Base-by-base conservation (phyloP, 1,140 invertebrate genomes). In the Drosophila dunni region DNA sequence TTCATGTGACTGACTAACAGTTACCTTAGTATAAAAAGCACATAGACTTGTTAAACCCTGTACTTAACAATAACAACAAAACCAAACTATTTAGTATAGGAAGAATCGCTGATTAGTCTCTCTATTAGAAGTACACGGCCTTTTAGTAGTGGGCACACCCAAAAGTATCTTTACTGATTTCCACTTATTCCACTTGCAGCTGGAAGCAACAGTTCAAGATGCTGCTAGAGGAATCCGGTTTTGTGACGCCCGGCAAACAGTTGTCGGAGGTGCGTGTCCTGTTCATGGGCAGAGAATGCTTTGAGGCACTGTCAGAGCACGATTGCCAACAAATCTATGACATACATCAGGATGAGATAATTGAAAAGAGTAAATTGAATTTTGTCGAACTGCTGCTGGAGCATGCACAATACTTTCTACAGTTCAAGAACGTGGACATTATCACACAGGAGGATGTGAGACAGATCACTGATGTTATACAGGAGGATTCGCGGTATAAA, bases 291-390 rank as follows among this genome's bases (percentile, higher is more conserved):
- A 94, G 98, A 33, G 98, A 99, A 92, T 98, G 98, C 90, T 99
- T 98, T 92, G 97, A 98, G 92, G 96, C 96, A 0, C 93, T 99
- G 20, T 96, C 97, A 0, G 97, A 98, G 88, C 94, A 96, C 51
- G 98, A 99, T 91, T 97, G 98, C 86, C 96, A 97, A 88, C 94
- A 97, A 81, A 98, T 99, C 81, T 99, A 99, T 93, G 97, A 99
- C 79, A 95, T 97, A 68, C 98, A 99, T 93, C 98, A 99, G 93
- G 95, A 96, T 78, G 97, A 98, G 91, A 96, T 99, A 54, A 97
- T 97, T 88, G 95, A 97, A 82, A 95, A 96, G 88, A 97, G 98
- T 33, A 97, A 98, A 92, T 95, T 97, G 74, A 98, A 98, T 93
- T 98, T 99, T 91, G 93, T 98, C 94, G 98, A 99, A 94, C 92